Evolutionary conservation across 2,113 vertebrate species (phyloP), one percentile per base, ranked within the genome.

Genomic region (Bubo scandiacus): DNA sequence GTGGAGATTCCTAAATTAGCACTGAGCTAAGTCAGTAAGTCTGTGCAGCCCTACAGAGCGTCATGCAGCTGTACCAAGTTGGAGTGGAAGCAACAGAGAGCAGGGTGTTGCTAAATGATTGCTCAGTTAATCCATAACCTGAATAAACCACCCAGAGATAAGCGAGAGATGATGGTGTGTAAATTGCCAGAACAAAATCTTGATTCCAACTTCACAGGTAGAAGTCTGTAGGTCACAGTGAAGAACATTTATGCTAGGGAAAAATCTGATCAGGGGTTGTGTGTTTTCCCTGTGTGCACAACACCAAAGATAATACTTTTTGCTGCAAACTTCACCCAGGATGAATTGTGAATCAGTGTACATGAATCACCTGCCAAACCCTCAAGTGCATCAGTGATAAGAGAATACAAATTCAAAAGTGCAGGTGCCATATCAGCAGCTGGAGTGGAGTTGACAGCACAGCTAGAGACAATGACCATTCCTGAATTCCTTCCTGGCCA

Each of bases 341-440:
- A 45, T 54, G 62, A 75, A 68, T 54, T 70, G 73, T 65, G 74
- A 81, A 68, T 29, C 80, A 61, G 72, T 16, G 36, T 6, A 38
- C 29, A 18, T 73, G 81, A 95, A 73, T 91, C 91, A 95, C 40
- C 74, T 95, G 86, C 94, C 92, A 96, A 94, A 59, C 66, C 45
- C 81, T 87, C 1, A 6, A 34, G 40, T 54, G 58, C 9, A 0
- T 91, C 80, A 91, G 61, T 20, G 84, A 92, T 81, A 92, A 92
- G 57, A 54, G 61, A 67, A 86, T 0, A 67, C 63, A 85, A 59
- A 92, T 27, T 70, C 78, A 88, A 3, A 73, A 72, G 78, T 70
- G 84, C 68, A 85, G 67, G 62, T 54, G 78, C 84, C 68, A 1
- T n/a, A 75, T 8, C 68, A 89, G 65, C 86, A 91, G 59, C 83